A percentile compares a stretch with the other conserved stretches of the same genome.
phyloP scores from a whole-genome alignment of 2,113 vertebrate genomes.

The Podilymbus podiceps region DNA sequence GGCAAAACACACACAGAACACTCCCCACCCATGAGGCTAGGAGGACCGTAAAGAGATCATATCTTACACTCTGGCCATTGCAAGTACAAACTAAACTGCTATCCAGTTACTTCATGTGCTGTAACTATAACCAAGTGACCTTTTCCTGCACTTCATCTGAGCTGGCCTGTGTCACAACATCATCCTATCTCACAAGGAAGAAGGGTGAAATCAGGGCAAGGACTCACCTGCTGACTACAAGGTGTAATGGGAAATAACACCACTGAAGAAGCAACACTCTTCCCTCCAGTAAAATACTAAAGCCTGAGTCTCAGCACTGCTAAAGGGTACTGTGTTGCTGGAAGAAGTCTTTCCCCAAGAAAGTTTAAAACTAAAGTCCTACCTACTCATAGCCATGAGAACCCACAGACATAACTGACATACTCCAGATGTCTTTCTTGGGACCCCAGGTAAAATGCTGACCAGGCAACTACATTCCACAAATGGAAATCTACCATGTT shows the following conservation, averaged over 20 bases:
- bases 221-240: neutral
- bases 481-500: neutral
- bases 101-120: conserved; percentile 42
- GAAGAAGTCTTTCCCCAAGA: neutral
- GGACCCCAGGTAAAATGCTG: neutral
- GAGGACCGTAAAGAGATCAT: neutral
- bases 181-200: neutral
- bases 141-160: neutral
- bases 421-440: neutral
- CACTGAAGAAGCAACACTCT: neutral
- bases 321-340: neutral
- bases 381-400: neutral
- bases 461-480: neutral
- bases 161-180: neutral
- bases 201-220: neutral
- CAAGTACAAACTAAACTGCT: neutral
- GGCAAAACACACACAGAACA: neutral
- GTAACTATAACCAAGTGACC: conserved; percentile 45
- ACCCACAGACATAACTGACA: neutral
- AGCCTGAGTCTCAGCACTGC: neutral
- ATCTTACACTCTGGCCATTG: neutral
- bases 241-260: neutral
- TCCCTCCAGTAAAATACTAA: neutral
- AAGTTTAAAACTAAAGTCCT: neutral
- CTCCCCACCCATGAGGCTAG: neutral